Conservation (phyloP, 2,888 invertebrate species). For the Ametastegia equiseti region DNA sequence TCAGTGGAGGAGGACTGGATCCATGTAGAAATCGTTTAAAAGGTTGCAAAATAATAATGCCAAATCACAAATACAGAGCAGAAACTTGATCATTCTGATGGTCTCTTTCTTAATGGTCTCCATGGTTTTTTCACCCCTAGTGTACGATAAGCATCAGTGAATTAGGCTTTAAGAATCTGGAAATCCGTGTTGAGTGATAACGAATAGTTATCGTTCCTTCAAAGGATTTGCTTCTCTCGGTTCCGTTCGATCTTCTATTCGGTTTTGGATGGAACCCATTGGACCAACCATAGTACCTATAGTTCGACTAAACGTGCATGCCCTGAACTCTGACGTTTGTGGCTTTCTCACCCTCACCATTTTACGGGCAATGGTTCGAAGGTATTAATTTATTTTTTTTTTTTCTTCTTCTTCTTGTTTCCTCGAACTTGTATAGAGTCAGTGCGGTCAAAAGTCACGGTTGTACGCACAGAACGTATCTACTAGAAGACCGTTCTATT, state of each 20-base stretch:
- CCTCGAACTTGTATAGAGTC: neutral
- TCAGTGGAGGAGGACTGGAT: no score
- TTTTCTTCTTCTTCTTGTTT: neutral
- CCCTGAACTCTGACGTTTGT: constrained; percentile 34
- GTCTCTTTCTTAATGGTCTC: no score
- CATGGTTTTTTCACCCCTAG: no score
- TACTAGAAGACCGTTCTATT: neutral
- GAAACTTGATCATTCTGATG: no score
- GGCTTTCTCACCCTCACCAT: constrained; percentile 23
- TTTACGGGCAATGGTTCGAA: neutral
- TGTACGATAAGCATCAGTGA: no score
- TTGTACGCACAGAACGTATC: neutral
- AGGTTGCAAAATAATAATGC: no score
- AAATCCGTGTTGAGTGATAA: neutral
- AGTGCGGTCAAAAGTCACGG: constrained; percentile 18
- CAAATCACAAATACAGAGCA: no score
- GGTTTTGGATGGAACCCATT: no score
- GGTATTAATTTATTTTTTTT: neutral
- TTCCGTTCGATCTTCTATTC: constrained; percentile 1
- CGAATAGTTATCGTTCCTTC: neutral
- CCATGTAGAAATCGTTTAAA: no score
- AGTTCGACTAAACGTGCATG: constrained; percentile 14
- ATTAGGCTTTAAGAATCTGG: neutral
- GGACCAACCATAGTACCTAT: neutral
- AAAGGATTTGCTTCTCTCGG: neutral